Evolutionary conservation across 2,797 vertebrate species (phyloP).

Genomic region (Garrulus glandarius): DNA sequence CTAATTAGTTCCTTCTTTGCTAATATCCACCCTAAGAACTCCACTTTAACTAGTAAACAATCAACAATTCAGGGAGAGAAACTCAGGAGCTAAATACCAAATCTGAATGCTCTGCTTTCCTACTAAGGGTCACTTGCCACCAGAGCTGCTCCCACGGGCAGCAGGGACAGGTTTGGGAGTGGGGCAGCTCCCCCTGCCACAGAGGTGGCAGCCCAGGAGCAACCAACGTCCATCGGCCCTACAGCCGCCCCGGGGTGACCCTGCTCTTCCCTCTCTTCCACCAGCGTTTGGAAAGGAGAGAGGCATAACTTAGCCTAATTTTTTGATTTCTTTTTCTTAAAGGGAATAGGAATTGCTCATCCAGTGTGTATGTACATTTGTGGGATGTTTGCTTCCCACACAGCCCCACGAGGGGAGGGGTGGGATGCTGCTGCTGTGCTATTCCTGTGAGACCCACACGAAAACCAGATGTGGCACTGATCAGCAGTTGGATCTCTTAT

Average conservation of each 20-base stretch:
- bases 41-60: neutral
- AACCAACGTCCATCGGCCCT: rapidly evolving
- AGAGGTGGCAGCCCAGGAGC: neutral
- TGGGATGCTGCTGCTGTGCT: neutral
- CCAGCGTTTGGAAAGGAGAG: neutral
- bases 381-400: neutral
- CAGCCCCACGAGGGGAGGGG: rapidly evolving
- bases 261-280: neutral
- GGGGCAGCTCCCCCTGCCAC: neutral
- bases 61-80: neutral
- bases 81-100: neutral
- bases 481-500: neutral
- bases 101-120: neutral
- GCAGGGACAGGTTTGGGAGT: neutral
- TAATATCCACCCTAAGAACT: constrained; percentile 38
- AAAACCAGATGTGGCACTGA: neutral
- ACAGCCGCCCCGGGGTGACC: neutral
- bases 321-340: neutral
- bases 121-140: neutral
- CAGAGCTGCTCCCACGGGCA: neutral
- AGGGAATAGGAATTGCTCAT: neutral
- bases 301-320: neutral
- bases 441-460: rapidly evolving
- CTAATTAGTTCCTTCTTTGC: constrained; percentile 60
- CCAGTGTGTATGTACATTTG: too few relatives aligned